Conservation (phyloP, 2,888 invertebrate genomes). For the Mongoloraphidia duomilia region DNA sequence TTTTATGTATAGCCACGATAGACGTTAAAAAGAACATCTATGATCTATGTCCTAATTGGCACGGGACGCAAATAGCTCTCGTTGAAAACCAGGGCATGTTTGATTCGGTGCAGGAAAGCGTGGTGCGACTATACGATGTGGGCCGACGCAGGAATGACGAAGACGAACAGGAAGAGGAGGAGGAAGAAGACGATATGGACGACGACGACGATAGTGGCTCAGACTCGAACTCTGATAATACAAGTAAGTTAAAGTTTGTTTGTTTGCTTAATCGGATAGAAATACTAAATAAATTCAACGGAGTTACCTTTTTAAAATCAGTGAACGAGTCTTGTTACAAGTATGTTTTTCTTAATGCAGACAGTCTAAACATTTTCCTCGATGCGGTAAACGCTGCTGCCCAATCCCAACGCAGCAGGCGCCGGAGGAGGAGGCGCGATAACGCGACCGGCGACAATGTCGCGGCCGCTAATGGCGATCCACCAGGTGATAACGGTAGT, state of each 20-base stretch:
- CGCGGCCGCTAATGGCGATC: neutral
- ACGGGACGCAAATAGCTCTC: conserved; percentile 76
- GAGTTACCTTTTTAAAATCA: neutral
- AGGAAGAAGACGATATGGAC: conserved; percentile 43
- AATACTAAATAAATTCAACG: neutral
- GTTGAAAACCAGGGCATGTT: conserved; percentile 81
- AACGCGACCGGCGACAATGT: neutral
- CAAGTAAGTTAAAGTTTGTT: neutral
- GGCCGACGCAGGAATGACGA: conserved; percentile 77
- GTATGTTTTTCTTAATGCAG: conserved; percentile 1
- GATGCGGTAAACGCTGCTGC: conserved; percentile 10
- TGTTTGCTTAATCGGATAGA: neutral
- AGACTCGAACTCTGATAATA: conserved; percentile 34
- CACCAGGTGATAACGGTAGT: conserved; percentile 20
- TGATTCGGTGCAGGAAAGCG: conserved; percentile 74
- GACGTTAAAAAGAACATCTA: conserved; percentile 86
- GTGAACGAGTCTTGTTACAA: neutral
- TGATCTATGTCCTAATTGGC: conserved; percentile 67
- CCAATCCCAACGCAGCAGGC: neutral
- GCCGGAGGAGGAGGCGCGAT: neutral
- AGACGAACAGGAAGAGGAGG: conserved; percentile 70
- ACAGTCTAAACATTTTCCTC: conserved; percentile 9
- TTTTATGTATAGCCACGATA: conserved; percentile 56
- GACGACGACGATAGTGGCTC: conserved; percentile 46
- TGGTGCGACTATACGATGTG: conserved; percentile 84